Evolutionary conservation across 1,140 invertebrate genomes (phyloP), one percentile per base, ranked within the genome.

Genomic region (Lepidurus couesii): DNA sequence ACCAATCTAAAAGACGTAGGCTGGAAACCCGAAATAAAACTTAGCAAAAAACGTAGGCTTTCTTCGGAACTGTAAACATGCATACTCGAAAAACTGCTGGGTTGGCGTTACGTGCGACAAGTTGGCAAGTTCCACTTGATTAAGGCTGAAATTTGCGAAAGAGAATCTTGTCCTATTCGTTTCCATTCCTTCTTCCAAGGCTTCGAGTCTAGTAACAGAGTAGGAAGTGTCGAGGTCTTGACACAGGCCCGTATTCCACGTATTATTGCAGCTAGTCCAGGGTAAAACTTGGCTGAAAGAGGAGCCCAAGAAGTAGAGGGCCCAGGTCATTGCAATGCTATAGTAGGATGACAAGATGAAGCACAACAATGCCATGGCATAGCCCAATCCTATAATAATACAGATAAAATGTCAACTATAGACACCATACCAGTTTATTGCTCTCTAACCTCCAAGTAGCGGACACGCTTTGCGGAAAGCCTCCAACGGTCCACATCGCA

Each of bases 301-400:
- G 47, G 83, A 81, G 80, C 85, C 85, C 78, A 88, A 83, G 82
- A 85, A 88, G 82, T 87, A 86, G 11, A 87, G 82, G 1, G 87
- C 85, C 87, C 87, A 88, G 42, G 85, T 85, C 79, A 88, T 88
- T 80, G 88, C 87, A 76, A 88, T 86, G 82, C 88, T 88, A 83
- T 88, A 88, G 82, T 88, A 88, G 78, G 88, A 86, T 11, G 85
- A 86, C 16, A 85, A 84, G 80, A 88, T 88, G 82, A 88, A 88
- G 42, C 87, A 86, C 45, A 89, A 88, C 47, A 89, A 81, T 6
- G 89, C 87, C 21, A 88, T 86, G 65, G 88, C 87, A 84, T 87
- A 89, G 6, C 89, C 89, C n/a, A 89, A 86, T 47, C 88, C 88
- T 88, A 81, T 2, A 80, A 34, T 4, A 34, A 34, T 80, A 79